These are phyloP conservation scores for Mormoops blainvillei DNA, from an alignment of 2,113 vertebrate genomes.

Conservation along the genomic window DNA sequence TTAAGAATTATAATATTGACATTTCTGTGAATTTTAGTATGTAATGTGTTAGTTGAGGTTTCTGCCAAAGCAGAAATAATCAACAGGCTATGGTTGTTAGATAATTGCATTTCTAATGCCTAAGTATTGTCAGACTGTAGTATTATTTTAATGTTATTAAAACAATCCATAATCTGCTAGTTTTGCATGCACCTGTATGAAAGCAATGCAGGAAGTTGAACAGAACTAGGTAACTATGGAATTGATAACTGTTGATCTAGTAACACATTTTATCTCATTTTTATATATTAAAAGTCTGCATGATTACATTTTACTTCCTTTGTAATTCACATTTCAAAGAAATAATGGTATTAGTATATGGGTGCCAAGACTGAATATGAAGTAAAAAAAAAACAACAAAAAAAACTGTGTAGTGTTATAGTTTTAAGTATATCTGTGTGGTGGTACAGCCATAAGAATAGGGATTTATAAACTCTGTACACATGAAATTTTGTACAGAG, in stretches of 20 bases:
- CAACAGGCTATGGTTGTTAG: slow-evolving; percentile 54
- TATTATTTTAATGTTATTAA: slow-evolving; percentile 76
- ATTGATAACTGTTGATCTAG: slow-evolving; percentile 73
- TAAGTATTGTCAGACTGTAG: slow-evolving; percentile 75
- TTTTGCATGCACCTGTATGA: slow-evolving; percentile 80
- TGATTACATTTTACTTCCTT: slow-evolving; percentile 59
- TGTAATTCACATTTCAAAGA: slow-evolving; percentile 62
- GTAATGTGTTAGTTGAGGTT: slow-evolving; percentile 49
- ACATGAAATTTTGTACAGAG: slow-evolving; percentile 72
- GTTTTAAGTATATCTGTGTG: slow-evolving; percentile 52
- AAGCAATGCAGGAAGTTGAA: slow-evolving; percentile 66
- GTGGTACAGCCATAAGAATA: slow-evolving; percentile 65
- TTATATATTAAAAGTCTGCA: slow-evolving; percentile 60
- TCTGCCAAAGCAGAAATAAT: slow-evolving; percentile 70
- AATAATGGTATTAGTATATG: slow-evolving; percentile 65
- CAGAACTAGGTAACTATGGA: slow-evolving; percentile 75
- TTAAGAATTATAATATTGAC: slow-evolving; percentile 39
- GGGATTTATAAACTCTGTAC: slow-evolving; percentile 74
- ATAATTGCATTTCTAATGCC: slow-evolving; percentile 65
- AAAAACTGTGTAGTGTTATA: slow-evolving; percentile 30
- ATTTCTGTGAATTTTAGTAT: slow-evolving; percentile 56
- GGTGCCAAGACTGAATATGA: slow-evolving; percentile 78
- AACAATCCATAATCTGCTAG: slow-evolving; percentile 72
- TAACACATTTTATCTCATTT: slow-evolving; percentile 51
- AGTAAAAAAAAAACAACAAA: slow-evolving; percentile 47